Conservation (phyloP, 2,113 vertebrate species). For the Odocoileus hemionus region DNA sequence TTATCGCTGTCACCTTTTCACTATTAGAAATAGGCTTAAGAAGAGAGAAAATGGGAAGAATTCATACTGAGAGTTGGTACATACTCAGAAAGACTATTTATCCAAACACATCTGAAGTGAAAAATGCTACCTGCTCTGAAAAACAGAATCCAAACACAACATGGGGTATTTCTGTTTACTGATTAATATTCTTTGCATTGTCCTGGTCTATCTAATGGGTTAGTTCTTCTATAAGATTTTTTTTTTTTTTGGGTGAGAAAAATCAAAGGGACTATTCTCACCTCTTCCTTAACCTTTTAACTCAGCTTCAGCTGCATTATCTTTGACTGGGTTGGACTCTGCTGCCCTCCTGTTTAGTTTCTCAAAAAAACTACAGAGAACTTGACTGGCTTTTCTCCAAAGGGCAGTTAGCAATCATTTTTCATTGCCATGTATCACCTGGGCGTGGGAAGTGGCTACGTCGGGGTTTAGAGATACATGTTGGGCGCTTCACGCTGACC, state of each 20-base stretch:
- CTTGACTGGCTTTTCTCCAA: not conserved
- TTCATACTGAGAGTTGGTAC: conserved; percentile 42
- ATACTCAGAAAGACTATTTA: conserved; percentile 59
- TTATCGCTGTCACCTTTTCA: conserved; percentile 75
- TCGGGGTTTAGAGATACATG: not conserved
- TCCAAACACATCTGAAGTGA: conserved; percentile 56
- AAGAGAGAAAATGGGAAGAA: conserved; percentile 67
- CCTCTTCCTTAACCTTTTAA: not conserved
- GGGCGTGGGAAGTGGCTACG: not conserved
- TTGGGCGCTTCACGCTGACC: not conserved
- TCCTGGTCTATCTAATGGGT: not conserved
- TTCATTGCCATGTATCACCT: not conserved
- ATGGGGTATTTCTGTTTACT: conserved; percentile 33
- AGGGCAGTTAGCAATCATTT: not conserved
- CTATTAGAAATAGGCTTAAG: conserved; percentile 67
- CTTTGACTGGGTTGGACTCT: not conserved
- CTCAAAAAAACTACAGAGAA: not conserved
- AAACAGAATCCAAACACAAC: not conserved
- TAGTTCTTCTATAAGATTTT: not conserved
- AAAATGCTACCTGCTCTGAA: conserved; percentile 35
- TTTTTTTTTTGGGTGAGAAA: not conserved
- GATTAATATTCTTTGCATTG: conserved; percentile 33
- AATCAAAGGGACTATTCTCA: not conserved
- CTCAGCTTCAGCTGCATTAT: not conserved
- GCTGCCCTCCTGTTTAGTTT: not conserved